Base-by-base conservation (phyloP, 2,113 vertebrate genomes). In the Lanius collurio region DNA sequence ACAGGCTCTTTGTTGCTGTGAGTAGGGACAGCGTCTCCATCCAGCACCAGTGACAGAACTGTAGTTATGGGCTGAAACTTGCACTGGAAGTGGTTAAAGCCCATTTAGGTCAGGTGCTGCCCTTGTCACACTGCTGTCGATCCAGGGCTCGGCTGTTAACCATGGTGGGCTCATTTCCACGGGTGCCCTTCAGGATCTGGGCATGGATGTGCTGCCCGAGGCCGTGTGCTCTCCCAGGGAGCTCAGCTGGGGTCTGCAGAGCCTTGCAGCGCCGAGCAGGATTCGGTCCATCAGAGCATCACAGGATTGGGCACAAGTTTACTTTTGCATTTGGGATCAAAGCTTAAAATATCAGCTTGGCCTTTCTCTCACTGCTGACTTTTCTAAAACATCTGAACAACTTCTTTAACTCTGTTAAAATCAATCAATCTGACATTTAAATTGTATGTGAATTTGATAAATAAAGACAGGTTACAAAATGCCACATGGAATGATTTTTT, bases 381-480 rank as follows among this genome's bases (percentile, higher is more conserved):
- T 89, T 91, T 89, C 88, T 94, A 89, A 78, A 92, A 37, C 76
- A 89, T 75, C 80, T 64, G 56, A 71, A 78, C 56, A 83, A 60
- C 77, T 91, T 76, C 82, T 56, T 79, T 24, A 59, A 50, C 47
- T 86, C 41, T 55, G 70, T 74, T 81, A 41, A 89, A 85, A 64
- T 76, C 44, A 68, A 33, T 74, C 52, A 70, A 26, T 52, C 52
- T 22, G 73, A 92, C 73, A 42, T 47, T 35, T 47, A 50, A 93
- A 76, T 75, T 70, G 53, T 67, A 65, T 42, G 71, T 89, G 70
- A 46, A 59, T 88, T 87, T 82, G 74, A 94, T 84, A 97, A 98
- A 98, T 96, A 98, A 98, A 97, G 96, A 98, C 98, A 98, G 93
- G 71, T 97, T 96, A 94, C 98, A 94, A 92, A 96, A 97, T 94